Base-by-base conservation (phyloP, 1,140 invertebrate species). In the Drosophila virilis region DNA sequence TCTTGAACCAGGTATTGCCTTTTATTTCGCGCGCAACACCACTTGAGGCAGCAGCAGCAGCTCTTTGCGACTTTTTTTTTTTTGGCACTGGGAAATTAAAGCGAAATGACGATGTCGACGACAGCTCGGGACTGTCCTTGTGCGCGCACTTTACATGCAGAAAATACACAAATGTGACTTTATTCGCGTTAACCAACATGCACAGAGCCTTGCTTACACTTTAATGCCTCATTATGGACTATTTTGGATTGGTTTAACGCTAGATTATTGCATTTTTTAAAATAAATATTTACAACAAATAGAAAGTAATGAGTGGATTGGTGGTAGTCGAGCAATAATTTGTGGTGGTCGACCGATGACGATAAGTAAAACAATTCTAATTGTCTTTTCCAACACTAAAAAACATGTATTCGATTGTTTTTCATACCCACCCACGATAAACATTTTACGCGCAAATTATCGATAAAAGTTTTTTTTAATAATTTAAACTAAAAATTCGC, bases 201-300 rank as follows among this genome's bases (percentile, higher is more conserved):
- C 17, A 40, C 17, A 28, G 1, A 50, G 8, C 3, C 0, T 35
- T 3, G 10, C 13, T 42, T 33, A 58, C 55, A 67, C 54, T 35
- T 67, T 60, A 70, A 22, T 54, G 43, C 42, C 42, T 43, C 60
- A 70, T 83, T 61, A 68, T 55, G 15, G 22, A 60, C 8, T 73
- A 40, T 51, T 79, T 84, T 52, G 8, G 12, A 28, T 35, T 15
- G 12, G 8, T 43, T 74, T 71, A 22, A 37, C 13, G 40, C 57
- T 64, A 48, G 60, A 46, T 76, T 58, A 50, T 33, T 38, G 45
- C 58, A 74, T 58, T 70, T 43, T 70, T 52, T 28, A 4, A 3
- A 3, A 64, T 78, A 76, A 79, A 83, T 84, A 83, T 83, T 83
- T 83, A 83, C 80, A 83, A 84, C 79, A 82, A 80, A 83, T 83